phyloP scores from a whole-genome alignment of 2,888 invertebrate species.

The Choristoneura rosaceana region DNA sequence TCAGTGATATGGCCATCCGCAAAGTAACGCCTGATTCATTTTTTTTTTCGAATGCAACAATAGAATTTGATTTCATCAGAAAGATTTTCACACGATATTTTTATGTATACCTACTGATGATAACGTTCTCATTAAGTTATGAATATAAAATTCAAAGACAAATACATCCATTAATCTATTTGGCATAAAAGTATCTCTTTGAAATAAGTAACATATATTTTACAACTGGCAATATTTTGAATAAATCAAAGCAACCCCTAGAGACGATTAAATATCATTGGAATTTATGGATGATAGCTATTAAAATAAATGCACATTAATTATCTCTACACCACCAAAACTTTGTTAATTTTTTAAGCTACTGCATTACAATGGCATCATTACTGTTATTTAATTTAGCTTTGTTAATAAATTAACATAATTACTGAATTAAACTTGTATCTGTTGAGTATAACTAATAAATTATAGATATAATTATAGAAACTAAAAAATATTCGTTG shows the following conservation, averaged over 20 bases:
- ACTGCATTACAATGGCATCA: background rate
- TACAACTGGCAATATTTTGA: conserved; percentile 10
- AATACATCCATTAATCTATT: background rate
- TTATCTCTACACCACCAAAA: background rate
- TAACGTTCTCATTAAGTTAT: too few relatives aligned
- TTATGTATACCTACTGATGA: too few relatives aligned
- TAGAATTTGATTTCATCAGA: too few relatives aligned
- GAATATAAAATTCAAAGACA: too few relatives aligned
- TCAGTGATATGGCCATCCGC: too few relatives aligned
- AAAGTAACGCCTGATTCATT: too few relatives aligned
- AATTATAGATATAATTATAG: too few relatives aligned
- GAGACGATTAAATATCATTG: conserved; percentile 7
- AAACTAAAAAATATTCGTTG: too few relatives aligned
- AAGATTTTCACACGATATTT: too few relatives aligned
- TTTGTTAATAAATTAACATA: background rate
- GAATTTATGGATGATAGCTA: conserved; percentile 11
- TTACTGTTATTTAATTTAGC: background rate
- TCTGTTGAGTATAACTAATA: too few relatives aligned
- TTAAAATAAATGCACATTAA: conserved; percentile 27
- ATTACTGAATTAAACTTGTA: too few relatives aligned
- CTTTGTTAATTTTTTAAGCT: conserved; percentile 4
- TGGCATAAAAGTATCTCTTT: background rate
- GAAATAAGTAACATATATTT: background rate
- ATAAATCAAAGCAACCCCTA: conserved; percentile 21
- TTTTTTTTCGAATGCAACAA: too few relatives aligned